These are phyloP conservation scores for Alauda arvensis DNA, from an alignment of 2,797 vertebrate species.

Conservation along the genomic window DNA sequence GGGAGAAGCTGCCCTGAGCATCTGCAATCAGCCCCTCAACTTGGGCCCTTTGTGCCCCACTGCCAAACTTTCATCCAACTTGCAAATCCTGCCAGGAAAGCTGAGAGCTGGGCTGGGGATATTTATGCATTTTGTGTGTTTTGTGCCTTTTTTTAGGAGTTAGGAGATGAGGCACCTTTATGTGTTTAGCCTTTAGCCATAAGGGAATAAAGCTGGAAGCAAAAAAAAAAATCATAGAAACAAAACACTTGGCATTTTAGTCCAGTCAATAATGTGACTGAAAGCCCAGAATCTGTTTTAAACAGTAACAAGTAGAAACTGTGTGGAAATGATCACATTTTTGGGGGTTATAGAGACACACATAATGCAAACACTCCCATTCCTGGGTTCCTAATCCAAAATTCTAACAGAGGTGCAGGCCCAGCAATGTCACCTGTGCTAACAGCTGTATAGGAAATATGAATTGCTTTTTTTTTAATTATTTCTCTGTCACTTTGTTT, in stretches of 20 bases:
- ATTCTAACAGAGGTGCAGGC: neutral
- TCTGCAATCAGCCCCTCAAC: neutral
- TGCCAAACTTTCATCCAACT: neutral
- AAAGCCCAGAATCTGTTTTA: neutral
- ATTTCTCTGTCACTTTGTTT: neutral
- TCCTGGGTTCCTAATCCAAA: neutral
- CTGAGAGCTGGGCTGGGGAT: neutral
- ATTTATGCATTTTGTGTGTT: neutral
- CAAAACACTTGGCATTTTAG: neutral
- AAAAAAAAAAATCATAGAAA: neutral
- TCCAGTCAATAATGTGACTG: neutral
- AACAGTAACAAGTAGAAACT: neutral
- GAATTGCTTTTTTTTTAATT: neutral
- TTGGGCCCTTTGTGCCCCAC: neutral
- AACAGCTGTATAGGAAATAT: neutral
- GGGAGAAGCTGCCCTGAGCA: neutral
- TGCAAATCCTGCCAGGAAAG: neutral
- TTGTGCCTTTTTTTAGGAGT: neutral
- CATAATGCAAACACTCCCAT: neutral
- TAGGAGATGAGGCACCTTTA: neutral
- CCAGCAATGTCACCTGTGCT: neutral
- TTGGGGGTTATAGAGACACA: neutral
- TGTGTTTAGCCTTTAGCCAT: neutral
- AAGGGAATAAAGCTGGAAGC: neutral
- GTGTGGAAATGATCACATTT: neutral